Evolutionary conservation across 2,888 invertebrate species (phyloP).

Genomic region (Rhabditoides inermis): DNA sequence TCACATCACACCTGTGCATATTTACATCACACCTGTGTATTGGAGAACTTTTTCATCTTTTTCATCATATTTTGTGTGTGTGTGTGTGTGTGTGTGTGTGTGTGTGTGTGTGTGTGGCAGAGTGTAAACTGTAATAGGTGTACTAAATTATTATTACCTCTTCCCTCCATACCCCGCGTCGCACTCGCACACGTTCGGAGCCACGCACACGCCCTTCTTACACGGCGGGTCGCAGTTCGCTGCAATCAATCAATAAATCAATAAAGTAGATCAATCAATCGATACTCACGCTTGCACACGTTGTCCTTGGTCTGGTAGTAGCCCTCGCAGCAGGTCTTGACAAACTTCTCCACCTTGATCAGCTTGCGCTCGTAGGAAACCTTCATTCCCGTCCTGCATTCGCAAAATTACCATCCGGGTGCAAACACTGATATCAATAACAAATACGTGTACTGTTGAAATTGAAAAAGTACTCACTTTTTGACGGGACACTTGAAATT

Average conservation of each 20-base stretch:
- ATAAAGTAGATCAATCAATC: neutral
- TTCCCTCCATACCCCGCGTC: constrained; percentile 46
- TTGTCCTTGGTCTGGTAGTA: constrained; percentile 40
- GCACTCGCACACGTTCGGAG: constrained; percentile 44
- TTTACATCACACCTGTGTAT: too few relatives aligned
- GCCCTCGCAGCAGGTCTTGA: constrained; percentile 45
- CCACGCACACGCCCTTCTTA: constrained; percentile 44
- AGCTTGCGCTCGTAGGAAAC: constrained; percentile 62
- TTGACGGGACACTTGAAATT: constrained; percentile 36
- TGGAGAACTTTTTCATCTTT: too few relatives aligned
- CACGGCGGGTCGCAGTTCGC: constrained; percentile 46
- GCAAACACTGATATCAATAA: neutral
- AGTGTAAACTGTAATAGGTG: too few relatives aligned
- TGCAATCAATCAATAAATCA: too few relatives aligned
- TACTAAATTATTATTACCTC: too few relatives aligned
- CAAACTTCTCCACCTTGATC: constrained; percentile 29
- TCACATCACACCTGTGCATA: constrained; percentile 43
- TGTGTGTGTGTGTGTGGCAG: too few relatives aligned
- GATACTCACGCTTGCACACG: constrained; percentile 33
- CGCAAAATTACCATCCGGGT: neutral
- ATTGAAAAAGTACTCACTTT: constrained; percentile 13
- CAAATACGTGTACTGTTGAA: neutral
- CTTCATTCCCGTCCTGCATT: constrained; percentile 54
- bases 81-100: too few relatives aligned
- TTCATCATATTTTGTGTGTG: too few relatives aligned